Base-by-base conservation (phyloP, 2,113 vertebrate species). In the Psettodes erumei region DNA sequence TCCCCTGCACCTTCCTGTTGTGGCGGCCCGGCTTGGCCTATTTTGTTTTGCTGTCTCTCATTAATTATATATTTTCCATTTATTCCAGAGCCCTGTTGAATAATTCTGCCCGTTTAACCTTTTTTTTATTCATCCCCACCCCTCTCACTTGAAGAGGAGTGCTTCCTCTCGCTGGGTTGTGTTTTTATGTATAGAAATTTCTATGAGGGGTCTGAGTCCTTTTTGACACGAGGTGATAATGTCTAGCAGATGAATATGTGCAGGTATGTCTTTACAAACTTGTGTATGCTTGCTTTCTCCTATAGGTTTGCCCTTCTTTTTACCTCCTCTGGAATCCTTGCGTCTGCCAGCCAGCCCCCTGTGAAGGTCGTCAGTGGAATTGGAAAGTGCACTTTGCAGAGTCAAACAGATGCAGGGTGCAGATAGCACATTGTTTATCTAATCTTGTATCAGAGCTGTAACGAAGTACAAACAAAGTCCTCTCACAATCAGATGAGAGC, bases 381-480 rank as follows among this genome's bases (percentile, higher is more conserved):
- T 86, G 89, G 85, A 92, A 93, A 92, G 88, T 90, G 88, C 83
- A 90, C 85, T 90, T 90, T 86, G 90, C 81, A 63, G 89, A 92
- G 81, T 88, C 80, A 86, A 89, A 86, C 84, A 87, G 93, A 94
- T 95, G 88, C 85, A 85, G 84, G 73, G 75, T 59, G 55, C 79
- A 84, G 93, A 94, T 94, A 93, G 81, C 63, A 69, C 82, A 77
- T 68, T 84, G 88, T 86, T 88, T 91, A 94, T 95, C 93, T 95
- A 91, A 95, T 94, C 94, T 94, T 92, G 92, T 93, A 93, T 93
- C 91, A 73, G 87, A 51, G 74, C 88, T 83, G 77, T 91, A 91
- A 91, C 88, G 59, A 92, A 93, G 91, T 90, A 92, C 90, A 93
- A 93, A 93, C 91, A 93, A 91, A 90, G 90, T 93, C 87, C 88